Base-by-base conservation (phyloP, 2,113 vertebrate species). In the Tupaia chinensis region DNA sequence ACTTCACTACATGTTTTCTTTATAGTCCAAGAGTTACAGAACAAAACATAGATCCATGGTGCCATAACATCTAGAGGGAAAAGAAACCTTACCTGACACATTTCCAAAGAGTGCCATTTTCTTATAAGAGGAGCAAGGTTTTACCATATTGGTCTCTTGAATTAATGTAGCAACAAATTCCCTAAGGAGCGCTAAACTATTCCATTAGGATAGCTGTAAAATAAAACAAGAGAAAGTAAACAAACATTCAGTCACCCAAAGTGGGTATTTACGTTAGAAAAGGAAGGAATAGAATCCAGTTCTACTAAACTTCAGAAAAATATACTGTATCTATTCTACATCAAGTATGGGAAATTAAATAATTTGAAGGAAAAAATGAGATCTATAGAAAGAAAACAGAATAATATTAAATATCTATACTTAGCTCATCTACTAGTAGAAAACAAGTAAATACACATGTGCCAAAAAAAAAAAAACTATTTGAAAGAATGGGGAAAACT, bases 201-300 rank as follows among this genome's bases (percentile, higher is more conserved):
- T 87, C 8, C 32, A 54, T 32, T 61, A 82, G 8, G 61, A 95
- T 54, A 61, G 3, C 22, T 86, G 14, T 72, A 80, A 90, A 65
- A 82, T 84, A 84, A 93, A 34, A 93, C 23, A 69, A 73, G 34
- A 81, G 54, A 82, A 91, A 93, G 44, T 58, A 44, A 88, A 87
- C 53, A 44, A 88, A 87, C 53, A 56, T 4, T 16, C 58, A 60
- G 25, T 53, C 80, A 56, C 16, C 60, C 72, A 65, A 68, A 54
- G 44, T 60, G 63, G 17, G 14, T 19, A 85, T 54, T 73, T 70
- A 60, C 9, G 29, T 29, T 20, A 9, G 17, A 63, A 66, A 29
- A 80, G 23, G 9, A 1, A 82, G 14, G 34, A 69, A n/a, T 25
- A 60, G 34, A 77, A 56, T 65, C 34, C 56, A 65, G 5, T 29